Percentiles rank a stretch among this genome's conserved stretches.
These are phyloP conservation scores for Passer domesticus DNA, from an alignment of 2,113 vertebrate species.

Conservation along the genomic window DNA sequence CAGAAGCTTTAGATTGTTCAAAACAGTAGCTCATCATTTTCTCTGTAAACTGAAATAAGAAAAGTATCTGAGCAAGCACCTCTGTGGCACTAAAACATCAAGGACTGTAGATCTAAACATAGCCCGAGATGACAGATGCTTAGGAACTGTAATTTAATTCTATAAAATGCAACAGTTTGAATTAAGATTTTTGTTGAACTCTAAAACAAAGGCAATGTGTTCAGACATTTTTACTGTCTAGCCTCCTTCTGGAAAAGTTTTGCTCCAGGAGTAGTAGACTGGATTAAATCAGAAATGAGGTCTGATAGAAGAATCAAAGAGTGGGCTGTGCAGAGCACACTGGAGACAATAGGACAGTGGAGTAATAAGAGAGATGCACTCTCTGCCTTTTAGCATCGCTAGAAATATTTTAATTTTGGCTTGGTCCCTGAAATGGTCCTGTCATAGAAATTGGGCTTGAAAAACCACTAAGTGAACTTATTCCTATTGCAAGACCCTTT, in stretches of 20 bases:
- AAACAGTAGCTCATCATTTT: neutral
- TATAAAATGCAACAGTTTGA: neutral
- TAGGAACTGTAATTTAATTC: neutral
- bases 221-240: neutral
- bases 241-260: neutral
- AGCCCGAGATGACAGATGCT: rapidly evolving
- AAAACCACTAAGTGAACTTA: neutral
- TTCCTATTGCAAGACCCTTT: neutral
- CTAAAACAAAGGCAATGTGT: neutral
- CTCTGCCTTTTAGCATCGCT: neutral
- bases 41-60: neutral
- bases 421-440: neutral
- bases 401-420: neutral
- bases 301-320: neutral
- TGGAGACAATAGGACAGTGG: neutral
- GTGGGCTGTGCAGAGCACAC: neutral
- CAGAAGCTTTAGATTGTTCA: neutral
- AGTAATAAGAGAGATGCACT: neutral
- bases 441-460: neutral
- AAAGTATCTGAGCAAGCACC: neutral
- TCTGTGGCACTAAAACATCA: neutral
- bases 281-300: neutral
- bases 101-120: neutral
- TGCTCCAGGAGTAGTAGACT: neutral
- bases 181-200: neutral